Percentiles rank a stretch among this genome's conserved stretches.
Conservation (phyloP, 2,888 invertebrate genomes). For the Thera britannica region DNA sequence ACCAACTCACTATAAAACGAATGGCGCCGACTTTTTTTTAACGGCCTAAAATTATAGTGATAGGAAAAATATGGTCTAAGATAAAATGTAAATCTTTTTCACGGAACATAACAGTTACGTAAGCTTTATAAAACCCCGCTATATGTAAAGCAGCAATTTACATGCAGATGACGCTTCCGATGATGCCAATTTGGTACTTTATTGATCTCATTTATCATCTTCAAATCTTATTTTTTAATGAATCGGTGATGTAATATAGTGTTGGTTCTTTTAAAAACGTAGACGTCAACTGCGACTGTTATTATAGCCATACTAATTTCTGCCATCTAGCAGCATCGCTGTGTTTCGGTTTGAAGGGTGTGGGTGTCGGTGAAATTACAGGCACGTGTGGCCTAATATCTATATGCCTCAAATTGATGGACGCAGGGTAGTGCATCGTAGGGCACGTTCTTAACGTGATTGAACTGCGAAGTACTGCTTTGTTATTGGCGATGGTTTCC, state of each 20-base stretch:
- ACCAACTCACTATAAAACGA: too few relatives aligned
- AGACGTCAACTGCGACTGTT: not conserved
- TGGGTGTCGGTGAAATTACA: too few relatives aligned
- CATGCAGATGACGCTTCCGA: slow-evolving; percentile 16
- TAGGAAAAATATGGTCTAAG: not conserved
- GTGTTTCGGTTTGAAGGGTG: too few relatives aligned
- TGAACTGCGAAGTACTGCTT: too few relatives aligned
- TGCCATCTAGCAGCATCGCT: too few relatives aligned
- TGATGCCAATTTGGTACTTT: slow-evolving; percentile 11
- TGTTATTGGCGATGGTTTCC: too few relatives aligned
- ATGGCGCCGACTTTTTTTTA: not conserved
- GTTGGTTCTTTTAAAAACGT: not conserved
- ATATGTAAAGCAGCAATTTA: slow-evolving; percentile 22
- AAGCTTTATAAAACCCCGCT: slow-evolving; percentile 8
- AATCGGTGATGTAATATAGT: slow-evolving; percentile 9
- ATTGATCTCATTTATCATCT: slow-evolving; percentile 18
- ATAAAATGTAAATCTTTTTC: slow-evolving; percentile 2
- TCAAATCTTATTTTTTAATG: slow-evolving; percentile 6
- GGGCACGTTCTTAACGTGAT: too few relatives aligned
- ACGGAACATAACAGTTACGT: slow-evolving; percentile 8
- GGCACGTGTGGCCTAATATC: too few relatives aligned
- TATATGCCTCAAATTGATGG: too few relatives aligned
- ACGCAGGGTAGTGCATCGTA: too few relatives aligned
- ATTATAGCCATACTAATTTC: too few relatives aligned
- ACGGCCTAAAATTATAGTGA: not conserved